These are phyloP conservation scores for Paraescarpia echinospica DNA, from an alignment of 1,140 invertebrate genomes.

Conservation along the genomic window DNA sequence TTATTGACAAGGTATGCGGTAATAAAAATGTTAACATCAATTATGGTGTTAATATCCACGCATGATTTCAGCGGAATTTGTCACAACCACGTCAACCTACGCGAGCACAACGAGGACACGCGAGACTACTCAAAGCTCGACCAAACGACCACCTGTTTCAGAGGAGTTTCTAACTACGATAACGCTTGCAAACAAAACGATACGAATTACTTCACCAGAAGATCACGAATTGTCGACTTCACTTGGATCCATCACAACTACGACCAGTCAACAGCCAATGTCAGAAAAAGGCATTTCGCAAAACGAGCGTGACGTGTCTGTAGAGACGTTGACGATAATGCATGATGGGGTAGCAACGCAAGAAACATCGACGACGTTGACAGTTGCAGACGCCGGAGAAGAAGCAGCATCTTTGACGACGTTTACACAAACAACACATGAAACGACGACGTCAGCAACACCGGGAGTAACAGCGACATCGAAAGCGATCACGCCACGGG, in stretches of 20 bases:
- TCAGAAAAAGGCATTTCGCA: neutral
- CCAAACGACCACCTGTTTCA: neutral
- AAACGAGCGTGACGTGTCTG: neutral
- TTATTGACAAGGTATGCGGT: no score
- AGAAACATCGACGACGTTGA: neutral
- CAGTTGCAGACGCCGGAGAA: no score
- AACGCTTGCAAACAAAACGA: neutral
- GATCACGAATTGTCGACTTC: neutral
- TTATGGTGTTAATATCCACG: no score
- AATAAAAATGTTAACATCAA: no score
- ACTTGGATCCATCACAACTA: neutral
- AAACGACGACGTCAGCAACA: neutral
- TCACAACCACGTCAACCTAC: neutral
- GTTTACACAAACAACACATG: neutral
- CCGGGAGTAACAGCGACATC: neutral
- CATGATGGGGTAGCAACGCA: neutral
- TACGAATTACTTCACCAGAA: neutral
- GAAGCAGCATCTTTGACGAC: no score
- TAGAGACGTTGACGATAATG: neutral
- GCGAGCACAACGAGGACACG: neutral
- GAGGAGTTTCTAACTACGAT: neutral
- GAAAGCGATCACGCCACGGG: neutral
- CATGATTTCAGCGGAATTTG: no score
- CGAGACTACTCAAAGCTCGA: neutral
- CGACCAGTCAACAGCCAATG: neutral